Evolutionary conservation across 2,888 invertebrate species (phyloP).

Genomic region (Bursaphelenchus okinawaensis): DNA sequence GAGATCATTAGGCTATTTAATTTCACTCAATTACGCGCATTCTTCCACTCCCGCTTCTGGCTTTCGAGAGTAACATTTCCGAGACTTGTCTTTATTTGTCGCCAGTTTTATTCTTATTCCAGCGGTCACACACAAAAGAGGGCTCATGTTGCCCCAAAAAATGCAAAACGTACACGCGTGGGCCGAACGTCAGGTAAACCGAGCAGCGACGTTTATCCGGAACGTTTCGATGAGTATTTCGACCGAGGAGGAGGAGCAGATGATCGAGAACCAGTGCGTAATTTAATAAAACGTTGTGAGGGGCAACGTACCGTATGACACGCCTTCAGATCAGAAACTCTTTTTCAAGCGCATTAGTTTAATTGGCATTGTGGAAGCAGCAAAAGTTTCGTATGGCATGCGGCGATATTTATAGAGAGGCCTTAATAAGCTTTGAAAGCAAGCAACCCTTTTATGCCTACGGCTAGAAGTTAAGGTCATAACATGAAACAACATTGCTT

Average conservation of each 20-base stretch:
- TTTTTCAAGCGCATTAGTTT: neutral
- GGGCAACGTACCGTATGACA: neutral
- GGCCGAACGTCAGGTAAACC: conserved; percentile 49
- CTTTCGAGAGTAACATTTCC: neutral
- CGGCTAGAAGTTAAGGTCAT: too few species aligned
- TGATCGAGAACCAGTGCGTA: conserved; percentile 11
- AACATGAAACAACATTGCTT: too few species aligned
- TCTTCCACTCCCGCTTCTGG: neutral
- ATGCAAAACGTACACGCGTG: conserved; percentile 33
- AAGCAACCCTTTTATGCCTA: neutral
- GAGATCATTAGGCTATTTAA: neutral
- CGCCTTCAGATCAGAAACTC: neutral
- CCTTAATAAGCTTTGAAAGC: neutral
- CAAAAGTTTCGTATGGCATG: neutral
- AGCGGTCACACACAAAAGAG: neutral
- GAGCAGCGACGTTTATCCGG: conserved; percentile 48
- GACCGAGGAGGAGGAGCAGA: conserved; percentile 20
- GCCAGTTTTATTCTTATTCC: neutral
- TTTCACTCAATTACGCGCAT: neutral
- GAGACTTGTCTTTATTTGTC: neutral
- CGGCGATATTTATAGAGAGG: neutral
- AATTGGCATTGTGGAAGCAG: neutral
- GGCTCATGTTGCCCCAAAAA: conserved; percentile 20
- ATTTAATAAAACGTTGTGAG: neutral
- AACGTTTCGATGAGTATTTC: conserved; percentile 33